Base-by-base conservation (phyloP, 2,797 vertebrate species). In the Helicolenus hilgendorfi region DNA sequence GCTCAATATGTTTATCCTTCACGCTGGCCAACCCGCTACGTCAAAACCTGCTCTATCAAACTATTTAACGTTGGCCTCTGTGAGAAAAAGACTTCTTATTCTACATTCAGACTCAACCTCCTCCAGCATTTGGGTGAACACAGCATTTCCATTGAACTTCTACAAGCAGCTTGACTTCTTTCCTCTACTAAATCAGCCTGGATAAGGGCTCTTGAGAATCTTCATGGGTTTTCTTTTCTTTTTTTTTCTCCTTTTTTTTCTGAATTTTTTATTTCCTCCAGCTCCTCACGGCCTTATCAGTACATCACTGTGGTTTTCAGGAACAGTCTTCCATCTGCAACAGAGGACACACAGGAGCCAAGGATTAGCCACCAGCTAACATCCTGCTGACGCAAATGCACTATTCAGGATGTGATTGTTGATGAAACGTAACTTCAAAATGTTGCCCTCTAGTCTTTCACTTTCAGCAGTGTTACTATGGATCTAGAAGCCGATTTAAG, bases 281-380 rank as follows among this genome's bases (percentile, higher is more conserved):
- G 95, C 92, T 94, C 93, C 83, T 85, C 49, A 2, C 35, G 76
- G 81, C 88, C 94, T 93, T 96, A 96, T 99, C 98, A 99, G 95
- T 99, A 99, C 99, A 99, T 99, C 97, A 99, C 98, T 88, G 98
- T 98, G 95, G 98, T 99, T 98, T 99, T 99, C 98, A 99, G 98
- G 98, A 99, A 99, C 96, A 99, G 98, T 98, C 99, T 98, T 98
- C 99, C 99, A 98, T 99, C 99, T 99, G 97, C 94, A 98, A 98
- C 79, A 94, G 88, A 96, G 85, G 79, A 95, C 81, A 94, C 89
- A 96, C 84, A 94, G 71, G 85, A 88, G 88, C 84, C 70, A 67
- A 72, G 49, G 79, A 92, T 96, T 94, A 97, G 93, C 92, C 92
- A 84, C 80, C 86, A 92, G 85, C 92, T 22, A 90, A 91, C 88